phyloP scores from a whole-genome alignment of 2,888 invertebrate genomes.

The Troilus luridus region DNA sequence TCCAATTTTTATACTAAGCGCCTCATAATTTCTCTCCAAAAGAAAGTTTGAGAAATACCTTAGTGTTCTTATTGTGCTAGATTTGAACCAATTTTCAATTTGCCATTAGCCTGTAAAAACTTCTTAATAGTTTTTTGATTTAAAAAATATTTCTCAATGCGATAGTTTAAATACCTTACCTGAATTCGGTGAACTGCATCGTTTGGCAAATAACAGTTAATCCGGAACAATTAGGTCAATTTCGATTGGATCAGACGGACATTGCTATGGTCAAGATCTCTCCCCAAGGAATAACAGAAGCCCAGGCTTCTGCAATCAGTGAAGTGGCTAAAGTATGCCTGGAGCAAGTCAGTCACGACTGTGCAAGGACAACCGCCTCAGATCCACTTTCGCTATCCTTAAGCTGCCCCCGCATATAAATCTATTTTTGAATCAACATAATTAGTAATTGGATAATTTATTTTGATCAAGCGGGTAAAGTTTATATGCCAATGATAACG shows the following conservation, averaged over 20 bases:
- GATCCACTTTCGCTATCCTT: constrained; percentile 25
- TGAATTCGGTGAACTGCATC: too few species aligned
- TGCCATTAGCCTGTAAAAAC: too few species aligned
- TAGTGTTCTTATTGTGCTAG: too few species aligned
- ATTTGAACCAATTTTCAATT: too few species aligned
- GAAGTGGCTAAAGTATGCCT: constrained; percentile 10
- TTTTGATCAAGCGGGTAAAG: neutral
- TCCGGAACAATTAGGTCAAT: neutral
- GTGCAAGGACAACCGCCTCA: constrained; percentile 12
- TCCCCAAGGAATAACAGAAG: neutral
- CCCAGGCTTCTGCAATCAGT: neutral
- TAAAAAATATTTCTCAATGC: too few species aligned
- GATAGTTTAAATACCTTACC: too few species aligned
- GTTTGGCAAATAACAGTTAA: neutral
- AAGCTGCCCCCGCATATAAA: neutral
- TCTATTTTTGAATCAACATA: neutral
- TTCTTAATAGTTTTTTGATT: too few species aligned
- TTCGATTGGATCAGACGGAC: neutral
- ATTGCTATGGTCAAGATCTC: neutral
- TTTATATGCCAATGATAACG: neutral
- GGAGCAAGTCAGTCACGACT: constrained; percentile 43
- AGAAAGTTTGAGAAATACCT: too few species aligned
- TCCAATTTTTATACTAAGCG: too few species aligned
- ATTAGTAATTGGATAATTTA: neutral
- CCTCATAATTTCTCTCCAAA: too few species aligned